Evolutionary conservation across 2,113 vertebrate genomes (phyloP), one percentile per base, ranked within the genome.

Genomic region (Catharus minimus): DNA sequence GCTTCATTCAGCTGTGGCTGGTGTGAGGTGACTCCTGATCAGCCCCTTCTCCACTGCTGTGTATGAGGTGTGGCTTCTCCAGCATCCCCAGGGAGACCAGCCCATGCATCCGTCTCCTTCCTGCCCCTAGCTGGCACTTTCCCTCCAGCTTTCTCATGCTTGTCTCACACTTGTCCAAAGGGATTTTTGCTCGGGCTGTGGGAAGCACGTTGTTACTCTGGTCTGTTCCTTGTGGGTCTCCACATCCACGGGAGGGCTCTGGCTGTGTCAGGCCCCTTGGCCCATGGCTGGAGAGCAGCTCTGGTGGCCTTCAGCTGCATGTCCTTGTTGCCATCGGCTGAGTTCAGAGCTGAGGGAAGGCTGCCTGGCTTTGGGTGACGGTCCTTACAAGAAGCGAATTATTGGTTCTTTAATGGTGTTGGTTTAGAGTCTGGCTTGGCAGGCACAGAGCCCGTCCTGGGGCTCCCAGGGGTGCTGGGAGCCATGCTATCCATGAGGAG

Each of bases 11-110:
- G 68, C 83, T 56, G 88, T 53, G 49, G 76, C 32, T 56, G 69
- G 46, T 95, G 94, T 94, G 94, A 93, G 93, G 80, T 78, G 92
- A 93, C 83, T 94, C 66, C 86, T 52, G 94, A 94, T 75, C 73
- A 80, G 90, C 58, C 18, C n/a, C 26, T 41, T 69, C 62, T 64
- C 61, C 18, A 2, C 74, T 47, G 68, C 82, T 6, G 52, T 67
- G 83, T 36, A 21, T 82, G 76, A 92, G 89, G 92, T 90, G 87
- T 86, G 78, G 84, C 85, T 91, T 89, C 68, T 82, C 57, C 90
- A 56, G 75, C 83, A 90, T 92, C 83, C 88, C 64, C 30, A 5
- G 76, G 12, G 83, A 62, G 61, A 39, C 32, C 64, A 80, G 44
- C 73, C 72, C 55, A 4, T 64, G 82, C 77, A 47, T 55, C 68